Conservation (phyloP, 2,113 vertebrate genomes). For the Erinaceus europaeus region DNA sequence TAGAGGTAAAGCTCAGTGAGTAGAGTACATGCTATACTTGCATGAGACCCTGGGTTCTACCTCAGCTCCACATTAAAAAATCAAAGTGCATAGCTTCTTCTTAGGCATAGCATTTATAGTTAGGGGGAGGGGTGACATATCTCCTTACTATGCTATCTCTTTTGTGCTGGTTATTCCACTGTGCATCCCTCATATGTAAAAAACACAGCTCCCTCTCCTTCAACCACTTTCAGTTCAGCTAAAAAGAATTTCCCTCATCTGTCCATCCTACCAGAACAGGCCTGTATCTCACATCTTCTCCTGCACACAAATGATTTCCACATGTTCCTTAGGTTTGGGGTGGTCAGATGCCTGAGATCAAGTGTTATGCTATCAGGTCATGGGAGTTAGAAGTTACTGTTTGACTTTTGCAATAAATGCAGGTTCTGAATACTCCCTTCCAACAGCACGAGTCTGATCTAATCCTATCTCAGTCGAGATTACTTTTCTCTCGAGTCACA, state of each 20-base stretch:
- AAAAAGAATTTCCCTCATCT: background rate
- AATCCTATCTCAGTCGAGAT: background rate
- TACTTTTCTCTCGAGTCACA: conserved; percentile 10
- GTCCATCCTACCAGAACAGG: background rate
- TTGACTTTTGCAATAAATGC: conserved; percentile 12
- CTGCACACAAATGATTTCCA: background rate
- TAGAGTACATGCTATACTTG: too few species aligned
- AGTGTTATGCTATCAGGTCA: background rate
- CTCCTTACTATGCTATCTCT: background rate
- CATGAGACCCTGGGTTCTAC: too few species aligned
- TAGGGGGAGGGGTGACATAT: too few species aligned
- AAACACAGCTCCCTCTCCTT: background rate
- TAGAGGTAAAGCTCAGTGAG: too few species aligned
- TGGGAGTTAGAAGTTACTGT: background rate
- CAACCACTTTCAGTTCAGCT: background rate
- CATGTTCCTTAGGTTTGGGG: rapidly evolving
- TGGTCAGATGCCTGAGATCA: background rate
- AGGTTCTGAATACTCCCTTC: background rate
- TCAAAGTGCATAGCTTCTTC: too few species aligned
- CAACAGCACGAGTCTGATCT: background rate
- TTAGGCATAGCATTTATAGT: too few species aligned
- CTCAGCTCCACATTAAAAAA: too few species aligned
- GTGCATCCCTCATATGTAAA: background rate
- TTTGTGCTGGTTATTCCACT: background rate
- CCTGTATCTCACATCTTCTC: background rate